Evolutionary conservation across 1,140 invertebrate genomes (phyloP).

Genomic region (Octopus sinensis): DNA sequence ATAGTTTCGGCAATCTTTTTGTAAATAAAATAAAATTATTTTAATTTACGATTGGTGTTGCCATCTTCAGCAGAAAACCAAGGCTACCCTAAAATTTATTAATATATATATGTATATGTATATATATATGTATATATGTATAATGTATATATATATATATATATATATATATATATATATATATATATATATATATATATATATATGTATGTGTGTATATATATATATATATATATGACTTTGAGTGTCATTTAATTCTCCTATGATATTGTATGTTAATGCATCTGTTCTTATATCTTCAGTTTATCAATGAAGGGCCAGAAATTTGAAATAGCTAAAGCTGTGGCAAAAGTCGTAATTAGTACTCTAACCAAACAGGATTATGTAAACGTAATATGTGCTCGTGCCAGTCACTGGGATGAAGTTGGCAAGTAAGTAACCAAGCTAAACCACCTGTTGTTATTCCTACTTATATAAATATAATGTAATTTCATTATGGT

Average conservation of each 20-base stretch:
- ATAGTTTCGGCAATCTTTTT: too few relatives aligned
- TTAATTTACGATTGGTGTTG: too few relatives aligned
- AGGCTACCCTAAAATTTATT: too few relatives aligned
- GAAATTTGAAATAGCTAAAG: conserved; percentile 58
- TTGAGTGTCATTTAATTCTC: neutral
- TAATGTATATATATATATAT: too few relatives aligned
- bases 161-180: too few relatives aligned
- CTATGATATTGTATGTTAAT: neutral
- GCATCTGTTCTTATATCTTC: conserved; percentile 21
- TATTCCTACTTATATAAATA: too few relatives aligned
- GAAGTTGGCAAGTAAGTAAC: conserved; percentile 51
- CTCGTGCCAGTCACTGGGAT: conserved; percentile 58
- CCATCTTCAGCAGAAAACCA: too few relatives aligned
- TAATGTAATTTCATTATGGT: too few relatives aligned
- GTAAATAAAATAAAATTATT: too few relatives aligned
- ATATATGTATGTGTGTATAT: neutral
- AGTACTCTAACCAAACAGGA: conserved; percentile 58
- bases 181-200: too few relatives aligned
- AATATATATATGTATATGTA: too few relatives aligned
- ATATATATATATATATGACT: neutral
- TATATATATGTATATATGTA: too few relatives aligned
- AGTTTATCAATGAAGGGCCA: conserved; percentile 56
- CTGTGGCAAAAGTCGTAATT: conserved; percentile 58
- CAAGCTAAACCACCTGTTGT: neutral
- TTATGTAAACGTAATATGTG: conserved; percentile 59